Evolutionary conservation across 2,113 vertebrate genomes (phyloP).

Genomic region (Melanerpes formicivorus): DNA sequence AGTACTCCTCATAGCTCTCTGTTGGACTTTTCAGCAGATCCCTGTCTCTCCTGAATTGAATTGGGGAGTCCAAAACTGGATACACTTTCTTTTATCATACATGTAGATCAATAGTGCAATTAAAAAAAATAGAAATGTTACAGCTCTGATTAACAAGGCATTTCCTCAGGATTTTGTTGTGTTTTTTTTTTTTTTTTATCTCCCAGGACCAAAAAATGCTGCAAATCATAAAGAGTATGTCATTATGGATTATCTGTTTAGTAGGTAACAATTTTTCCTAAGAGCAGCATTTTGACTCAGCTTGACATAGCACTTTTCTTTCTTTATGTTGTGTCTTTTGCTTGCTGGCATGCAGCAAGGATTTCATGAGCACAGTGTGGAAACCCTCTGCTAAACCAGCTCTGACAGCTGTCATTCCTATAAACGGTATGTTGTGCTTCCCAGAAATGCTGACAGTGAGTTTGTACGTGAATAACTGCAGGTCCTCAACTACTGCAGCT

Average conservation of each 20-base stretch:
- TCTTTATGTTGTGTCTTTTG: neutral
- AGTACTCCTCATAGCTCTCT: too few species aligned
- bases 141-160: neutral
- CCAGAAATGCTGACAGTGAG: rapidly evolving
- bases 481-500: neutral
- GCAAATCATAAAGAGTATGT: neutral
- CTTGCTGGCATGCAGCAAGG: rapidly evolving
- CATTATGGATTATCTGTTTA: neutral
- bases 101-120: neutral
- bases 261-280: neutral
- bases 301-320: neutral
- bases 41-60: too few species aligned
- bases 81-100: neutral
- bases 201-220: neutral
- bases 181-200: neutral
- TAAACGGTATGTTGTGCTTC: neutral
- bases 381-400: neutral
- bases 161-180: neutral
- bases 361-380: neutral
- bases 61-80: too few species aligned
- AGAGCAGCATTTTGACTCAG: neutral
- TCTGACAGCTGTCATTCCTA: neutral
- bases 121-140: neutral
- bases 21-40: too few species aligned
- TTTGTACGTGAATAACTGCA: rapidly evolving